These are phyloP conservation scores for Scaptomyza montana DNA, from an alignment of 1,140 invertebrate genomes.

Conservation along the genomic window DNA sequence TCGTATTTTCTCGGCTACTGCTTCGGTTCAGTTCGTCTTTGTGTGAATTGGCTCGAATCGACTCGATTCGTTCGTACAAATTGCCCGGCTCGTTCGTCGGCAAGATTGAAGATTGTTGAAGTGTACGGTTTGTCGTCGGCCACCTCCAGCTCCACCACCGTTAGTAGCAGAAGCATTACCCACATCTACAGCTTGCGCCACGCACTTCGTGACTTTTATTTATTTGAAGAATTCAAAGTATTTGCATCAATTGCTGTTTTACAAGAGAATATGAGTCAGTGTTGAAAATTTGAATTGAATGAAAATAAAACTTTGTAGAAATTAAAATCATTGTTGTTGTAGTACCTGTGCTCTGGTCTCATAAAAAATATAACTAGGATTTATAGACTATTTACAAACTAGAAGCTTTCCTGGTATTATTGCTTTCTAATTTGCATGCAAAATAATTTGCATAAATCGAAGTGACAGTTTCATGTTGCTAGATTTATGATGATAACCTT, in stretches of 20 bases:
- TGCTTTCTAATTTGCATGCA: too few relatives aligned
- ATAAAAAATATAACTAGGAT: too few relatives aligned
- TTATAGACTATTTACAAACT: too few relatives aligned
- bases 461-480: not conserved
- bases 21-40: slow-evolving; percentile 28
- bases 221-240: slow-evolving; percentile 47
- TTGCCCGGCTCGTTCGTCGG: slow-evolving; percentile 48
- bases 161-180: not conserved
- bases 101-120: slow-evolving; percentile 25
- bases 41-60: slow-evolving; percentile 13
- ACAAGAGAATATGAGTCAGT: not conserved
- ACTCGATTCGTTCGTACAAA: slow-evolving; percentile 29
- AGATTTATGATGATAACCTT: not conserved
- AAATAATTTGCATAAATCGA: not conserved
- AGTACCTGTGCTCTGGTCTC: too few relatives aligned
- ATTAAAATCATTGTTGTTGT: too few relatives aligned
- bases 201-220: slow-evolving; percentile 58
- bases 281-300: too few relatives aligned
- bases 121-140: slow-evolving; percentile 27
- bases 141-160: slow-evolving; percentile 24
- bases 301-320: too few relatives aligned
- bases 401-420: too few relatives aligned
- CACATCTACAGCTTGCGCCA: slow-evolving; percentile 12
- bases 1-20: slow-evolving; percentile 19
- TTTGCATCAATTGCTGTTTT: slow-evolving; percentile 35